Base-by-base conservation (phyloP, 2,113 vertebrate genomes). In the Lasiurus cinereus region DNA sequence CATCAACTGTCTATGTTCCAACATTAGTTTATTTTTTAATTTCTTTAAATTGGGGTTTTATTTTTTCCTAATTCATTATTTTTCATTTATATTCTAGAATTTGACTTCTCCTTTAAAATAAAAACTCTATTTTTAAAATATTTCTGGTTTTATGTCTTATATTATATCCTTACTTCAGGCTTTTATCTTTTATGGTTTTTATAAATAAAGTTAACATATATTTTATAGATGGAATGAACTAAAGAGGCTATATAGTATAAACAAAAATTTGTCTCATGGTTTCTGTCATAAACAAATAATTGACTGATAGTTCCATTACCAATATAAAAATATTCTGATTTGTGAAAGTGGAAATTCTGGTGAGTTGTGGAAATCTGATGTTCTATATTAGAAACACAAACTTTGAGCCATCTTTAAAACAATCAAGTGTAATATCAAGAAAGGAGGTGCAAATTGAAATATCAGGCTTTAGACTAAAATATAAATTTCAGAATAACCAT, bases 221-320 rank as follows among this genome's bases (percentile, higher is more conserved):
- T 19, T 74, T 56, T n/a, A n/a, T 21, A 24, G 5, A 3, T 52
- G 22, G 3, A 66, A 76, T 24, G 50, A 21, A 43, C 4, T 46
- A 66, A 88, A 31, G 31, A 72, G 29, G 21, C 8, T 66, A 74
- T 66, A 18, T 1, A 10, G 24, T 74, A 22, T 67, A 56, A 67
- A 54, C 8, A 90, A 43, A 88, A 92, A 50, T 33, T 59, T 18
- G 43, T 4, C 8, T 67, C 18, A 14, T 66, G 5, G 1, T 56
- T 88, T 92, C 62, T 48, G 24, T 78, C 13, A 74, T 78, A 43
- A 87, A 29, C n/a, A 92, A 85, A 73, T 31, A 16, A 67, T 66
- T 64, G 24, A 2, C 13, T 88, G 27, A 8, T 8, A 67, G 66
- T 62, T 78, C 8, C 27, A 50, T 9, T 66, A 90, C 7, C 16